Evolutionary conservation across 2,888 invertebrate species (phyloP).

Genomic region (Spilosoma lubricipeda): DNA sequence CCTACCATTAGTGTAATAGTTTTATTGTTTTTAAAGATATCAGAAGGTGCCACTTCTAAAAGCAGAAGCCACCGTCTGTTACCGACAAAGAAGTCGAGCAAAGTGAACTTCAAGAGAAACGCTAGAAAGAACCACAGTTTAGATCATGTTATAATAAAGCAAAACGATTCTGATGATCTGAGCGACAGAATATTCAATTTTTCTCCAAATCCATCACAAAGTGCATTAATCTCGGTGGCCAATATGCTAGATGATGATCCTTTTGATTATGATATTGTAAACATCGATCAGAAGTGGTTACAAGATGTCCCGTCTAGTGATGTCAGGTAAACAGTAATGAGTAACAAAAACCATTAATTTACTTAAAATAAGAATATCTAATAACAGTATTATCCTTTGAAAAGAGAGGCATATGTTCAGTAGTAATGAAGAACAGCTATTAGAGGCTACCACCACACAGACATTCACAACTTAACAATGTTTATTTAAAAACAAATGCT

Average conservation of each 20-base stretch:
- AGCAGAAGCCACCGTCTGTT: neutral
- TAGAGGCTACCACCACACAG: no score
- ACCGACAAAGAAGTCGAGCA: slow-evolving; percentile 38
- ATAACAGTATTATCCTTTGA: no score
- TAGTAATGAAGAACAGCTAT: neutral
- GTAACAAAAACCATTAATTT: neutral
- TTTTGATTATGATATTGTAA: slow-evolving; percentile 80
- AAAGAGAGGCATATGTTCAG: no score
- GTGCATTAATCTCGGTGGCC: slow-evolving; percentile 46
- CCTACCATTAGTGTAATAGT: neutral
- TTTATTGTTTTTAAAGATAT: slow-evolving; percentile 3
- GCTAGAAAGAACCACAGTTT: slow-evolving; percentile 47
- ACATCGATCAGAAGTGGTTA: slow-evolving; percentile 70
- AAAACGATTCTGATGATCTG: slow-evolving; percentile 61
- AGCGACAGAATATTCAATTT: slow-evolving; percentile 51
- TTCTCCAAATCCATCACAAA: slow-evolving; percentile 49
- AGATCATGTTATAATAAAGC: slow-evolving; percentile 50
- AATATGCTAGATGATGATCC: slow-evolving; percentile 73
- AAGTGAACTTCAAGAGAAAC: slow-evolving; percentile 62
- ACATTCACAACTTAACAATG: no score
- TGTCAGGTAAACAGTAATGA: slow-evolving; percentile 4
- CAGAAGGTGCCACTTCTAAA: neutral
- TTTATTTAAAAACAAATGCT: no score
- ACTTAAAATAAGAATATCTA: neutral
- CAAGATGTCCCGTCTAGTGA: slow-evolving; percentile 42